Evolutionary conservation across 2,797 vertebrate species (phyloP).

Genomic region (Manis pentadactyla): DNA sequence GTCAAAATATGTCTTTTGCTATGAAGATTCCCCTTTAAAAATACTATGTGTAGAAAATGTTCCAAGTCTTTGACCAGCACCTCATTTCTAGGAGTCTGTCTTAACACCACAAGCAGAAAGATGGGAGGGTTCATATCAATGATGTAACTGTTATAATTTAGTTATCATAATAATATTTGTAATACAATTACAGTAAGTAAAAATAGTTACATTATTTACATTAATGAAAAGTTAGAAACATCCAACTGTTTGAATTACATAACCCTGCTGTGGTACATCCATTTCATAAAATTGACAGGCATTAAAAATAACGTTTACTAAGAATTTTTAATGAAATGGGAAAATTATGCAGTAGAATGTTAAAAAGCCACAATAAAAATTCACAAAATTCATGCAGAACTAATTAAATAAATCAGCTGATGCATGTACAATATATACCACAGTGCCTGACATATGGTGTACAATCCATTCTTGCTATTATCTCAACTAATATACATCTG

Average conservation of each 20-base stretch:
- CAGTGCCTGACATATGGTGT: fast-evolving
- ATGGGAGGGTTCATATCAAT: background rate
- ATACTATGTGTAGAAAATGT: background rate
- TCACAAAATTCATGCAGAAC: background rate
- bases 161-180: background rate
- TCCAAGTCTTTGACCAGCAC: background rate
- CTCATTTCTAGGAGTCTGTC: background rate
- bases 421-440: fast-evolving
- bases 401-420: background rate
- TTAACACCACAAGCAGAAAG: background rate
- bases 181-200: background rate
- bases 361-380: background rate
- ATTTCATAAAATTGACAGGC: background rate
- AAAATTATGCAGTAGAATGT: background rate
- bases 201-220: background rate
- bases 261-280: background rate
- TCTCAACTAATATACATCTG: background rate
- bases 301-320: background rate
- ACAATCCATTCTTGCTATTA: fast-evolving
- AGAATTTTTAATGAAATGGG: background rate
- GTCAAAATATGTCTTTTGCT: background rate
- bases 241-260: background rate
- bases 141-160: background rate
- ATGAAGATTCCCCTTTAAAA: conserved; percentile 43
- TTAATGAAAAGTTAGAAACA: background rate